Percentiles rank a stretch among this genome's conserved stretches.
Conservation (phyloP, 2,888 invertebrate species). For the Exocentrus adspersus region DNA sequence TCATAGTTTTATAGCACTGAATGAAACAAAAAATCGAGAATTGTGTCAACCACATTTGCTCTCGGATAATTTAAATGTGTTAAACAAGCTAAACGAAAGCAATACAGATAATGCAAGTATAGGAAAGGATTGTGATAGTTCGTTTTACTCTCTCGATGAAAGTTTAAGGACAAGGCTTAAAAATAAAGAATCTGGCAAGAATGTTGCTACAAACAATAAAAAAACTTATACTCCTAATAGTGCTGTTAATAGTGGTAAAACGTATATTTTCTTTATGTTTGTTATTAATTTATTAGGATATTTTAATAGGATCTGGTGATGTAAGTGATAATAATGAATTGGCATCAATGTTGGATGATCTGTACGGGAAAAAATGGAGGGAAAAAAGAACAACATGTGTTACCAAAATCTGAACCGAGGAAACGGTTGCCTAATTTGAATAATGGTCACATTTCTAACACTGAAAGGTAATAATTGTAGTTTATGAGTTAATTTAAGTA, state of each 20-base stretch:
- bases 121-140: conserved; percentile 31
- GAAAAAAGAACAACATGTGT: conserved; percentile 52
- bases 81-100: too few relatives aligned
- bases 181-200: neutral
- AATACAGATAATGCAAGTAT: neutral
- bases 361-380: conserved; percentile 60
- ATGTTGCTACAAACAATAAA: neutral
- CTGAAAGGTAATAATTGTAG: conserved; percentile 33
- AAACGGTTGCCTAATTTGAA: conserved; percentile 23
- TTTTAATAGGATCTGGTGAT: neutral
- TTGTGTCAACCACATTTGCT: too few relatives aligned
- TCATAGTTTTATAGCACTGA: too few relatives aligned
- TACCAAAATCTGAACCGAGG: conserved; percentile 52
- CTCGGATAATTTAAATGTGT: too few relatives aligned
- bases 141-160: conserved; percentile 25
- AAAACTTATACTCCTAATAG: neutral
- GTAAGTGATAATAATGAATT: conserved; percentile 2
- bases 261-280: neutral
- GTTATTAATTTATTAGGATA: neutral
- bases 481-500: too few relatives aligned
- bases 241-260: neutral
- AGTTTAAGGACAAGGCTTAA: conserved; percentile 24
- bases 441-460: conserved; percentile 14
- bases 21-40: too few relatives aligned
- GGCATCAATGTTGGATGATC: conserved; percentile 50